Conservation (phyloP, 2,888 invertebrate species). For the Lysandra coridon region DNA sequence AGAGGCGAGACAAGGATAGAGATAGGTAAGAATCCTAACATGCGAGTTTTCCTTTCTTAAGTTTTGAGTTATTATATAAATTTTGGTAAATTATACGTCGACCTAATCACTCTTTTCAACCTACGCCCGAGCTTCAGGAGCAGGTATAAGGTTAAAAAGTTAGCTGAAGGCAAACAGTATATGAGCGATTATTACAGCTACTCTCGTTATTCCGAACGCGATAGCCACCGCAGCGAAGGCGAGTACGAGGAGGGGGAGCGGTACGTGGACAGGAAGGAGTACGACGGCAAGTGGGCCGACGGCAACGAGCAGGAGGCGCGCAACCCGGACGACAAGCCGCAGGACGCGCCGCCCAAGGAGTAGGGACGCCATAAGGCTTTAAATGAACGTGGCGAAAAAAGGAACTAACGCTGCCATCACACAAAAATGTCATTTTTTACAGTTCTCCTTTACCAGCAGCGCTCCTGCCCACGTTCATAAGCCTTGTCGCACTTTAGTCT, state of each 20-base stretch:
- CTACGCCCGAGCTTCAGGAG: not conserved
- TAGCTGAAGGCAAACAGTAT: slow-evolving; percentile 33
- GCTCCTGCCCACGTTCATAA: too few relatives aligned
- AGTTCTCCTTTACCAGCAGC: too few relatives aligned
- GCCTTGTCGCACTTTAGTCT: too few relatives aligned
- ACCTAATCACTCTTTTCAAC: not conserved
- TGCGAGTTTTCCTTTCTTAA: not conserved
- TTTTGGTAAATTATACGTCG: not conserved
- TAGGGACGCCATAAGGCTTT: slow-evolving; percentile 40
- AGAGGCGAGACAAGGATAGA: slow-evolving; percentile 73
- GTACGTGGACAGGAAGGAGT: slow-evolving; percentile 82
- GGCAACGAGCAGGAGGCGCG: slow-evolving; percentile 75
- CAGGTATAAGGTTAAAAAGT: not conserved
- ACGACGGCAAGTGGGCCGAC: slow-evolving; percentile 84
- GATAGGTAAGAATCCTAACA: slow-evolving; percentile 59
- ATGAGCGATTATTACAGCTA: slow-evolving; percentile 52
- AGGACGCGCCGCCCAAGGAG: slow-evolving; percentile 66
- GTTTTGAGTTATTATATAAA: not conserved
- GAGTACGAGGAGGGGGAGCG: slow-evolving; percentile 74
- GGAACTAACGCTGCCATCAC: too few relatives aligned
- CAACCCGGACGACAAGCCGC: slow-evolving; percentile 62
- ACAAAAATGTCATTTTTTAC: too few relatives aligned
- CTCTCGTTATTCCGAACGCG: slow-evolving; percentile 71
- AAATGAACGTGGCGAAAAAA: too few relatives aligned
- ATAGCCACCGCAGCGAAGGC: slow-evolving; percentile 75